Percentiles rank a stretch among this genome's conserved stretches.
Conservation (phyloP, 2,888 invertebrate species). For the Erpobdella octoculata region DNA sequence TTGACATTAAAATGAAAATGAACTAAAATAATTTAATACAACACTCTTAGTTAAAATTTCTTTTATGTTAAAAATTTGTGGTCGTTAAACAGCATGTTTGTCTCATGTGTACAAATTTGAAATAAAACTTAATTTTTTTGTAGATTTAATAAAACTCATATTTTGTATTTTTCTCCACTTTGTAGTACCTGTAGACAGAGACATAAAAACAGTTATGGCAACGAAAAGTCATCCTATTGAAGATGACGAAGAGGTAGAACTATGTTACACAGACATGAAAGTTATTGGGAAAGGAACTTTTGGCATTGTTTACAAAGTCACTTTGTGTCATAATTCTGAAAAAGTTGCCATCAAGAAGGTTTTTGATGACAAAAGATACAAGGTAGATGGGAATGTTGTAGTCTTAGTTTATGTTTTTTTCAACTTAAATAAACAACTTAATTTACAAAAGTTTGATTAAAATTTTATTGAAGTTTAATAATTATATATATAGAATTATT, state of each 20-base stretch:
- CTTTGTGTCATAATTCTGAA: slow-evolving; percentile 87
- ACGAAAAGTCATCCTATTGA: slow-evolving; percentile 62
- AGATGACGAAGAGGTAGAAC: slow-evolving; percentile 62
- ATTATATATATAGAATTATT: neutral
- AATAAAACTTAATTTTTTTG: too few species aligned
- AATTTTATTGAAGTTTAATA: neutral
- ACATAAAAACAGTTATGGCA: neutral
- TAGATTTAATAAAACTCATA: too few species aligned
- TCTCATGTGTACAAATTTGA: too few species aligned
- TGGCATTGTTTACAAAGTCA: slow-evolving; percentile 98
- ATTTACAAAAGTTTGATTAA: neutral
- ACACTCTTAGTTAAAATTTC: too few species aligned
- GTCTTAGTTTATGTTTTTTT: neutral
- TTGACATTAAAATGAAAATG: too few species aligned
- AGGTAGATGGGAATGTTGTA: slow-evolving; percentile 60
- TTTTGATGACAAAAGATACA: slow-evolving; percentile 99
- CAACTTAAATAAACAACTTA: neutral
- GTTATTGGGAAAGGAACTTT: slow-evolving; percentile 99
- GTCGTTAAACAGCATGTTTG: too few species aligned
- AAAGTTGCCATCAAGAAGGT: slow-evolving; percentile 99
- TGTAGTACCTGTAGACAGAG: slow-evolving; percentile 6
- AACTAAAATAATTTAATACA: too few species aligned
- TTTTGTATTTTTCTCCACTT: neutral
- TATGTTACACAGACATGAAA: slow-evolving; percentile 97
- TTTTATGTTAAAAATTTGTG: too few species aligned